Evolutionary conservation across 2,888 invertebrate genomes (phyloP), one percentile per base, ranked within the genome.

Genomic region (Minunthozetes semirufus): DNA sequence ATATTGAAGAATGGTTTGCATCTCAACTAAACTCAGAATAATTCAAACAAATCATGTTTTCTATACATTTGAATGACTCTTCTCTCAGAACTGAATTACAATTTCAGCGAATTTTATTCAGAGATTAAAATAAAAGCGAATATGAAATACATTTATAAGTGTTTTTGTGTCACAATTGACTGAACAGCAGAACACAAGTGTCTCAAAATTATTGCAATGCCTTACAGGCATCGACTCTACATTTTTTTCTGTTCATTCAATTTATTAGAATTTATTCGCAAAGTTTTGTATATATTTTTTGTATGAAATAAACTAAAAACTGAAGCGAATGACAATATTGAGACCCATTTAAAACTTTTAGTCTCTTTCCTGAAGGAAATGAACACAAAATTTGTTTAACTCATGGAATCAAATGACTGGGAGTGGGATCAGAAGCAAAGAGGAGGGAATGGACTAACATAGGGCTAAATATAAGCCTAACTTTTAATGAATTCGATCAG

Each of bases 401-500:
- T 61, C 29, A 25, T 6, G 17, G 27, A n/a, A 61, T n/a, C 27
- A 33, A 33, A 15, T 42, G 22, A 61, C 15, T 27, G 61, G 29
- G 61, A 61, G 68, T 38, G 68, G 13, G 68, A 68, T 15, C 42
- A 42, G 42, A 68, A 46, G 33, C 33, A 42, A 8, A 68, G 4
- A 68, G 66, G 66, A 38, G 33, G 17, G 42, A 68, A 5, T 2
- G 19, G 9, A 29, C 68, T 22, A 22, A 19, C 3, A 38, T 22
- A 8, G 11, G 27, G n/a, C 13, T 19, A 3, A n/a, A n/a, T n/a
- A n/a, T n/a, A n/a, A 33, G 27, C 29, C 5, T 3, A n/a, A 6
- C 63, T 22, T 27, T 27, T 68, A 68, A 68, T 68, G 22, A 68
- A 68, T 68, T 68, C 19, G 42, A 68, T 68, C 68, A 68, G 22